These are phyloP conservation scores for Callitettix versicolor DNA, from an alignment of 1,140 invertebrate species.

Conservation along the genomic window DNA sequence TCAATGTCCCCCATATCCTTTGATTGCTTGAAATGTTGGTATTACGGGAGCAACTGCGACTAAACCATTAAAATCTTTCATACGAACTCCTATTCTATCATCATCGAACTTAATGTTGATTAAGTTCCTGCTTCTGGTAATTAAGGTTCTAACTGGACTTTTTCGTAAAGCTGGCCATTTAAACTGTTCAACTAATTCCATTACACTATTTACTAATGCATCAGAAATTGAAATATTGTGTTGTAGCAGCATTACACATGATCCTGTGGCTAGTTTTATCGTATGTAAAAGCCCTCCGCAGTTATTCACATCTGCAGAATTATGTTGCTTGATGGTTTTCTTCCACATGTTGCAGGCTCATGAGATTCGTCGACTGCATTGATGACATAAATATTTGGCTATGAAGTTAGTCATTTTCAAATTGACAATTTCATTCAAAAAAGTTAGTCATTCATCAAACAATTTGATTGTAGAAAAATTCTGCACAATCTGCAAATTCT, in stretches of 20 bases:
- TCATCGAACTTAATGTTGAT: background rate
- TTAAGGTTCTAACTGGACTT: background rate
- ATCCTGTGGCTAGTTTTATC: background rate
- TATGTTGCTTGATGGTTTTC: background rate
- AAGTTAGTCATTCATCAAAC: no score
- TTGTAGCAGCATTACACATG: background rate
- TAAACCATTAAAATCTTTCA: background rate
- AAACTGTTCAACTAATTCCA: background rate
- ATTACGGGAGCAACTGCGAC: background rate
- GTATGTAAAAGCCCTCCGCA: conserved; percentile 1
- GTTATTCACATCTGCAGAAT: background rate
- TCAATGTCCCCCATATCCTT: background rate
- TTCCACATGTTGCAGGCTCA: background rate
- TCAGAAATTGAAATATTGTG: background rate
- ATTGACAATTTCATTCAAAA: no score
- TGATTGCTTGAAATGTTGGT: background rate
- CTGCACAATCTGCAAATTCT: no score
- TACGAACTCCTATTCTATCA: background rate
- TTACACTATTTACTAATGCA: background rate
- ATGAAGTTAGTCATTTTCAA: no score
- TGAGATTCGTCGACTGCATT: background rate
- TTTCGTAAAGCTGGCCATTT: background rate
- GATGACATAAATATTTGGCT: no score
- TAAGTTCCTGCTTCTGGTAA: background rate
- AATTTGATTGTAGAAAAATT: no score